Percentiles rank a stretch among this genome's conserved stretches.
phyloP scores from a whole-genome alignment of 2,113 vertebrate species.

The Clarias gariepinus region DNA sequence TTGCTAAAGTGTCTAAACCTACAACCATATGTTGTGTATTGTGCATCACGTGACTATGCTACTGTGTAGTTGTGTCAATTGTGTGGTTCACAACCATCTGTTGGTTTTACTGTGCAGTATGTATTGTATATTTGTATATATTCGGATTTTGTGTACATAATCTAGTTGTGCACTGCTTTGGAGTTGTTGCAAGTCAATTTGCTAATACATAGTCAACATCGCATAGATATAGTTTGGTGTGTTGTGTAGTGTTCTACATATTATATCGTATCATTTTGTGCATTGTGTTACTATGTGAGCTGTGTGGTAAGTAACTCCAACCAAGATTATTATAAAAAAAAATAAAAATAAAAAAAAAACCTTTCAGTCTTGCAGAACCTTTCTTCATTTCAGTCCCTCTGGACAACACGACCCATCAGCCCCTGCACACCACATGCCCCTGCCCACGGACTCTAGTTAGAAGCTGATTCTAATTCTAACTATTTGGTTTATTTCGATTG shows the following conservation, averaged over 20 bases:
- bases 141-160: neutral
- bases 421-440: too few species aligned
- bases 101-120: neutral
- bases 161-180: neutral
- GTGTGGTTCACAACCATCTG: neutral
- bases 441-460: too few species aligned
- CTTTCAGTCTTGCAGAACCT: too few species aligned
- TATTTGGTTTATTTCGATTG: too few species aligned
- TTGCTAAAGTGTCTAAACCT: neutral
- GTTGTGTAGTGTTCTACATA: neutral
- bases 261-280: too few species aligned
- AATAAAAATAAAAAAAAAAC: too few species aligned
- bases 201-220: too few species aligned
- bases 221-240: neutral
- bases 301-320: neutral
- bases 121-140: neutral
- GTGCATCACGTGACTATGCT: neutral
- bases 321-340: neutral
- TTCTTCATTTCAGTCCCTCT: too few species aligned
- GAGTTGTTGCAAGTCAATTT: too few species aligned
- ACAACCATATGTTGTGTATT: neutral
- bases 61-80: neutral
- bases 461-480: too few species aligned
- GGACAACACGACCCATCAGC: too few species aligned
- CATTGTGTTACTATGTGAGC: too few species aligned